Evolutionary conservation across 2,797 vertebrate genomes (phyloP).

Genomic region (Gadopsis marmoratus): DNA sequence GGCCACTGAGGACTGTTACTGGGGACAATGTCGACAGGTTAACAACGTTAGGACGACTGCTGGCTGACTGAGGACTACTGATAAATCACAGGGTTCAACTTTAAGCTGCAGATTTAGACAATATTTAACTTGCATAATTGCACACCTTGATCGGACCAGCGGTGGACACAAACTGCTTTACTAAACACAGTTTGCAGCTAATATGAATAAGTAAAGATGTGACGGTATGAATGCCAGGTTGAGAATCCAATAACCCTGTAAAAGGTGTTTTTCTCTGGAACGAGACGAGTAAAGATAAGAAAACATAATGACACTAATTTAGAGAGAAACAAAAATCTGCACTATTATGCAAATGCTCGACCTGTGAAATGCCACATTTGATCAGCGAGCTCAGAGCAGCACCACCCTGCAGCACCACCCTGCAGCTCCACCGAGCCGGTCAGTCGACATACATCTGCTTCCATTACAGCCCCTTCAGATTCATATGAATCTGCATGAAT

Average conservation of each 20-base stretch:
- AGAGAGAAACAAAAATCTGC: background rate
- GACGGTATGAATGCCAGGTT: background rate
- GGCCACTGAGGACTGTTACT: background rate
- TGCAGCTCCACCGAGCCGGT: conserved; percentile 4
- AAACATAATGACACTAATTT: background rate
- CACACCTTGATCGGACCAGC: fast-evolving
- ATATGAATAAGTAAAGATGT: background rate
- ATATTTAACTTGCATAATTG: background rate
- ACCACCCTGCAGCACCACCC: background rate
- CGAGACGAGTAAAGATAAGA: background rate
- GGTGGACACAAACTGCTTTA: background rate
- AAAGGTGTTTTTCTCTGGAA: background rate
- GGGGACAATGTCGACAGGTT: no score
- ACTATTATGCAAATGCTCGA: background rate
- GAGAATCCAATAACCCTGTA: background rate
- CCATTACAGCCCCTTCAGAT: conserved; percentile 3
- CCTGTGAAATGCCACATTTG: background rate
- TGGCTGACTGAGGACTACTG: background rate
- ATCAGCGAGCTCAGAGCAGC: background rate
- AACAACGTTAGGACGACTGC: no score
- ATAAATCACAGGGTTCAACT: background rate
- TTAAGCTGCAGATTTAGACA: background rate
- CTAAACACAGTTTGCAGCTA: background rate
- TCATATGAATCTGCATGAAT: conserved; percentile 5
- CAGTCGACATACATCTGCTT: conserved; percentile 18